Conservation (phyloP, 2,113 vertebrate species). For the Balaeniceps rex region DNA sequence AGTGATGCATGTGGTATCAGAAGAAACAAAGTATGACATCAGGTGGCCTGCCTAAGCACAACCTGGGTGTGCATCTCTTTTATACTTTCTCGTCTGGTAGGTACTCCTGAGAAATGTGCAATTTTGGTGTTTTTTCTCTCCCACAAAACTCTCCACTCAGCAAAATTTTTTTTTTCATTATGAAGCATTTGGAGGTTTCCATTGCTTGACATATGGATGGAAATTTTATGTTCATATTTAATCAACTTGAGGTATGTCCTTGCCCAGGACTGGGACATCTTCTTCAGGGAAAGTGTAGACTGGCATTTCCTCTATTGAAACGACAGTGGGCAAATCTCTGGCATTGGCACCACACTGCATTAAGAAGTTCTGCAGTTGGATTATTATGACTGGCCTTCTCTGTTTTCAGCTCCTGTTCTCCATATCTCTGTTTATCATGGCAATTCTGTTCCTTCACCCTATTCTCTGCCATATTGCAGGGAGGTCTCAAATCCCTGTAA, state of each 20-base stretch:
- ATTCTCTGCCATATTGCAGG: neutral
- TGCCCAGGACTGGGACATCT: neutral
- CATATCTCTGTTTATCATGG: neutral
- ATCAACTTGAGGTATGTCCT: neutral
- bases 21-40: neutral
- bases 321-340: neutral
- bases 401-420: neutral
- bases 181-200: neutral
- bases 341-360: neutral
- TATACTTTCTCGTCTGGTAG: neutral
- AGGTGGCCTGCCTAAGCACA: neutral
- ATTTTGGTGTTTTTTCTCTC: neutral
- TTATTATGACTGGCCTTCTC: neutral
- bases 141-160: neutral
- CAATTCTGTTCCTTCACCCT: neutral
- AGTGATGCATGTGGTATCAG: neutral
- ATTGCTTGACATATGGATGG: neutral
- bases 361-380: neutral
- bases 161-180: neutral
- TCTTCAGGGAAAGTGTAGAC: neutral
- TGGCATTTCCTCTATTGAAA: neutral
- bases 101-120: neutral
- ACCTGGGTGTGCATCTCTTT: neutral
- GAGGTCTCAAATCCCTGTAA: neutral
- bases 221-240: neutral